Evolutionary conservation across 2,113 vertebrate genomes (phyloP), one percentile per base, ranked within the genome.

Genomic region (Psilopsiagon aymara): DNA sequence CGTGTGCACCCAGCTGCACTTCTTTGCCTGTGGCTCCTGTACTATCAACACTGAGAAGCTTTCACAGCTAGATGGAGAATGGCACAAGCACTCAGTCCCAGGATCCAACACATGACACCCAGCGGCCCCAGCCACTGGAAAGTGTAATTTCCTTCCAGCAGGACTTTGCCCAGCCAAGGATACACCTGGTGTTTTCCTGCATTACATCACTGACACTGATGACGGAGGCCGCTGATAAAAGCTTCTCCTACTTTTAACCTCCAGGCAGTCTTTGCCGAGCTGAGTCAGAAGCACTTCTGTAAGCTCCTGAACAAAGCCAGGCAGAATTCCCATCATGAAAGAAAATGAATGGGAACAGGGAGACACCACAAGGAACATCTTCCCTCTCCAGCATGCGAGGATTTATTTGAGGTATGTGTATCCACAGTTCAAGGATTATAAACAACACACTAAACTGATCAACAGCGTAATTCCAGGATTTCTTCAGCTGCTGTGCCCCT

Each of bases 161-260:
- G 88, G 86, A 96, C 94, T 94, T 94, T 92, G 92, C 37, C 83
- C 92, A 59, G 80, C 18, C 75, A 46, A 37, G n/a, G 55, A 29
- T 29, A 71, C 66, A 84, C 13, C 64, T 83, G 79, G 82, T 73
- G 62, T 31, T 64, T 81, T 75, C 46, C 92, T 69, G 55, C 20
- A 47, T 29, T 77, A 43, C 21, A 11, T 20, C 28, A 59, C 66
- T 39, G 47, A 62, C 76, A 71, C 14, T 6, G 23, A 37, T 9
- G 25, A 82, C 43, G 43, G 33, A 86, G 52, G n/a, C 74, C 29
- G n/a, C 47, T 44, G 27, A 59, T 25, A 71, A 86, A 93, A 69
- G 20, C 13, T 88, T 37, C 77, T 67, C 47, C 59, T 8, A 60
- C 44, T 95, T 95, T 82, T 19, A 81, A 87, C 69, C 68, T 78